These are phyloP conservation scores for Tetramorium alpestre DNA, from an alignment of 1,140 invertebrate species.

Conservation along the genomic window DNA sequence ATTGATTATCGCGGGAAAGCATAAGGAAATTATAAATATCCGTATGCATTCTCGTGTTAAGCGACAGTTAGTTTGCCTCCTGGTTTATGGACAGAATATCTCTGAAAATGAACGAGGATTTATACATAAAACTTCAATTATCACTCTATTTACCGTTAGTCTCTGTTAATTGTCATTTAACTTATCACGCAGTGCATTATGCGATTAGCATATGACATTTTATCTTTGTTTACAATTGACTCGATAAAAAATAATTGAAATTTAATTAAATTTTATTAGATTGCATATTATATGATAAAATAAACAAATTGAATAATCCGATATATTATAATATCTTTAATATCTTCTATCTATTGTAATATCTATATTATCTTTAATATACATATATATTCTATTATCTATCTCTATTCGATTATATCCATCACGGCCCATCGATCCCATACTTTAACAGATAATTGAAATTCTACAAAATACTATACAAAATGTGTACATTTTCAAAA, in stretches of 20 bases:
- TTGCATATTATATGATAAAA: background rate
- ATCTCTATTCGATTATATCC: constrained; percentile 3
- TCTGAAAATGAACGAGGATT: background rate
- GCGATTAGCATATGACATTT: background rate
- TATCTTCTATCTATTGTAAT: too few species aligned
- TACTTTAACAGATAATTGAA: background rate
- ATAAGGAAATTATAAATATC: constrained; percentile 1
- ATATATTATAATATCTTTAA: background rate
- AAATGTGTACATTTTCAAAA: background rate
- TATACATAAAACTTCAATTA: background rate
- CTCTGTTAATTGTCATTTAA: background rate
- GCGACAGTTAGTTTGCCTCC: background rate
- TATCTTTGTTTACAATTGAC: background rate
- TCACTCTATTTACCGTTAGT: background rate
- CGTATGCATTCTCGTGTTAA: background rate
- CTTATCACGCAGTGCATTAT: background rate
- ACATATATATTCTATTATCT: background rate
- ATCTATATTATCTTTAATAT: background rate
- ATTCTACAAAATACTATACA: background rate
- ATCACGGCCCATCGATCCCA: background rate
- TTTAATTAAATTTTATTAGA: background rate
- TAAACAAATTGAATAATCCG: background rate
- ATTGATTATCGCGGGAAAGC: background rate
- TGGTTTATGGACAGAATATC: background rate
- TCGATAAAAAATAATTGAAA: background rate